Evolutionary conservation across 2,113 vertebrate species (phyloP).

Genomic region (Donacobius atricapilla): DNA sequence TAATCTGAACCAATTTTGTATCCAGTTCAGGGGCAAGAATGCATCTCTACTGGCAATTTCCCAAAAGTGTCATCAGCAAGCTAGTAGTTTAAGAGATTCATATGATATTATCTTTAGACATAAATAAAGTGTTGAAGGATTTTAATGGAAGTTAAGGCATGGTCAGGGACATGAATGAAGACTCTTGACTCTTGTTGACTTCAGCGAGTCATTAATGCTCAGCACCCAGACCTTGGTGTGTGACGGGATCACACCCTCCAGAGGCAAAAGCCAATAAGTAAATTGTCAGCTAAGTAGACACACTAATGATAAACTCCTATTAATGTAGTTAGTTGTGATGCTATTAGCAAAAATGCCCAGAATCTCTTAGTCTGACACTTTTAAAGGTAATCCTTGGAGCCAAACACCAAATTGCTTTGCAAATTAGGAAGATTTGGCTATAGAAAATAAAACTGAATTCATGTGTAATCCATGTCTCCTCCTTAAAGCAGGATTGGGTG

Average conservation of each 20-base stretch:
- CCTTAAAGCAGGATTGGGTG: background rate
- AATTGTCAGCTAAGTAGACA: background rate
- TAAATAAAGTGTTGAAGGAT: background rate
- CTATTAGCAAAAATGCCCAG: background rate
- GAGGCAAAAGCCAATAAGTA: constrained; percentile 9
- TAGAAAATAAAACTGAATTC: background rate
- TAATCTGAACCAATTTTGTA: background rate
- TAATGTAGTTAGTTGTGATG: background rate
- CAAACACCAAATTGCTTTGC: background rate
- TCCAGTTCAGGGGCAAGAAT: background rate
- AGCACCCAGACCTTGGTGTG: background rate
- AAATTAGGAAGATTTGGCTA: background rate
- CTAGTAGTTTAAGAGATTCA: background rate
- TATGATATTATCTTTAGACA: background rate
- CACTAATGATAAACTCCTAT: background rate
- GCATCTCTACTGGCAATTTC: background rate
- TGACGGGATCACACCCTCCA: background rate
- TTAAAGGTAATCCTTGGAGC: background rate
- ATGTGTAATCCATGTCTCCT: background rate
- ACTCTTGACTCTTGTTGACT: background rate
- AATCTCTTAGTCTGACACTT: background rate
- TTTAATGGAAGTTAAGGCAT: background rate
- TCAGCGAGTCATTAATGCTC: background rate
- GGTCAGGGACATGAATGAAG: background rate
- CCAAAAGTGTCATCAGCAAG: background rate